Evolutionary conservation across 2,888 invertebrate genomes (phyloP), one percentile per base, ranked within the genome.

Genomic region (Argynnis bischoffii): DNA sequence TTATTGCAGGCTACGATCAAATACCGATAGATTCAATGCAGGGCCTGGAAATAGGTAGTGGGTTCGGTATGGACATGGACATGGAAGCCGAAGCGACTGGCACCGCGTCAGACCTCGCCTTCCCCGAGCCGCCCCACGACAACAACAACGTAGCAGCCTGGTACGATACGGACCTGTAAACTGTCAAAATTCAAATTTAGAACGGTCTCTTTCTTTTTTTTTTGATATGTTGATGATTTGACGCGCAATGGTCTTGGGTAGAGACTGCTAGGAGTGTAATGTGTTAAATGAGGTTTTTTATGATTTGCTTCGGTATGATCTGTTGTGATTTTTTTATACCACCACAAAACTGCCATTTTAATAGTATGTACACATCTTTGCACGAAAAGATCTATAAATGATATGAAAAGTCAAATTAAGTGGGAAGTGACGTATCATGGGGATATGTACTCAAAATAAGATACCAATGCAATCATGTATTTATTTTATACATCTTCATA

Each of bases 11-110:
- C 94, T 98, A 98, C 96, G 98, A 98, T 95, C 97, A 98, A 95
- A 96, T 98, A 95, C 98, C 98, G 95, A 96, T 98, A 96, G 98
- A 98, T 94, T 96, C 97, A 80, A 97, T 98, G 97, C 97, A 98
- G 94, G 98, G 98, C 76, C 93, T 98, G 83, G 98, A 98, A 87
- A 97, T 98, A 84, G 97, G 97, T 84, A 95, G 95, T 78, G 95
- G 95, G 26, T 97, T 97, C 88, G 96, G 96, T 74, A 96, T 98
- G 95, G 98, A 98, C 90, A 97, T 97, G 97, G 97, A 97, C 82
- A 96, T 97, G 73, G 98, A 60, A 16, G 60, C 98, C 81, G 97
- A 97, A 95, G 95, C 95, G 74, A 96, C 97, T 71, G 95, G 95
- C 76, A 95, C 95, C 73, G 95, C 96, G 75, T 95, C 95, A 77